A percentile compares a stretch with the other conserved stretches of the same genome.
Evolutionary conservation across 2,797 vertebrate genomes (phyloP).

Genomic region (Distichodus sexfasciatus): DNA sequence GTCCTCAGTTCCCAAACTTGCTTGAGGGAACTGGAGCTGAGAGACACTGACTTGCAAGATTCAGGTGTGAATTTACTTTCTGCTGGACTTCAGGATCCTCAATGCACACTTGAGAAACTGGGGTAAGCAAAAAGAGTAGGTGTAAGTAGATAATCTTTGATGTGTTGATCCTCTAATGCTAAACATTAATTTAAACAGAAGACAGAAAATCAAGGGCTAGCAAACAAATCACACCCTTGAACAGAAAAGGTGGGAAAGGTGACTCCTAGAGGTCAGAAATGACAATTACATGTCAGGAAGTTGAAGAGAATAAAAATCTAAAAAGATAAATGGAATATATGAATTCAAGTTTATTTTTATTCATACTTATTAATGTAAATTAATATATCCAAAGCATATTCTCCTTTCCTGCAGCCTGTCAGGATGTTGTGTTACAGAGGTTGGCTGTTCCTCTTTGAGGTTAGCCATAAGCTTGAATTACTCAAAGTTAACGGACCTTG

Average conservation of each 20-base stretch:
- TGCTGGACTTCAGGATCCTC: conserved; percentile 3
- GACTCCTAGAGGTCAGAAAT: no score
- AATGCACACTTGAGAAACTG: conserved; percentile 16
- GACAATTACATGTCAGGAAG: no score
- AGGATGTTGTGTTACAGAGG: conserved; percentile 41
- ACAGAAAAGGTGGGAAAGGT: no score
- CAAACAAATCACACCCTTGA: no score
- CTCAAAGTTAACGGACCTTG: conserved; percentile 41
- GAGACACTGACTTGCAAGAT: conserved; percentile 31
- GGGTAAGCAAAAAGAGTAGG: not conserved
- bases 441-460: conserved; percentile 38
- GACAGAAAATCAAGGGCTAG: no score
- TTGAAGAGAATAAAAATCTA: no score
- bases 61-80: conserved; percentile 27
- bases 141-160: not conserved
- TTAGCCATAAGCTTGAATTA: conserved; percentile 30
- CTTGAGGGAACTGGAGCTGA: conserved; percentile 23
- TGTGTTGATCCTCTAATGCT: no score
- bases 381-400: no score
- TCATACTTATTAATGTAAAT: no score
- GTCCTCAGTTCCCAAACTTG: conserved; percentile 19
- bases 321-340: no score
- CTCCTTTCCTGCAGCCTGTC: conserved; percentile 29
- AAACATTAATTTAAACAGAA: no score
- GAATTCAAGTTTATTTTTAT: no score